A percentile compares a stretch with the other conserved stretches of the same genome.
phyloP scores from a whole-genome alignment of 2,888 invertebrate genomes.

The Labia minor region DNA sequence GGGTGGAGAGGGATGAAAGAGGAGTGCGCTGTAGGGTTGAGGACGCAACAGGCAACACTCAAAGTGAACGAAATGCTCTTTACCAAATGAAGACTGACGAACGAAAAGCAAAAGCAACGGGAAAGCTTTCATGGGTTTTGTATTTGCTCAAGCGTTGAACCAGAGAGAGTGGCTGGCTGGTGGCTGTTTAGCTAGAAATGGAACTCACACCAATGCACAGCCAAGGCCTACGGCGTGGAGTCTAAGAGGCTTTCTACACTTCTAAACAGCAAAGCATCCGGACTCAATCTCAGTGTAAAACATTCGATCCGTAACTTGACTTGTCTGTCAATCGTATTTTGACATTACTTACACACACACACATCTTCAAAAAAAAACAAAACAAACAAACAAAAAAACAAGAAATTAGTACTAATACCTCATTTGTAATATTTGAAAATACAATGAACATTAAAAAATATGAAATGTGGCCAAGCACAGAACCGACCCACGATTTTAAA shows the following conservation, averaged over 20 bases:
- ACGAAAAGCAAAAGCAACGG: constrained; percentile 4
- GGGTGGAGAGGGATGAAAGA: background rate
- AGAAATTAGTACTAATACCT: too few relatives aligned
- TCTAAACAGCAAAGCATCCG: background rate
- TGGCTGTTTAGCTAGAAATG: background rate
- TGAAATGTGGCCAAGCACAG: too few relatives aligned
- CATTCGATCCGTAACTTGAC: background rate
- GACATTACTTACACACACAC: too few relatives aligned
- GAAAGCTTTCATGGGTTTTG: constrained; percentile 3
- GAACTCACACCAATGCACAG: background rate
- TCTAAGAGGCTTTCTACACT: background rate
- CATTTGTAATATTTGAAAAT: too few relatives aligned
- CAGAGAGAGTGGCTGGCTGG: background rate
- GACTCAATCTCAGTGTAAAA: background rate
- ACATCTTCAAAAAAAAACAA: too few relatives aligned
- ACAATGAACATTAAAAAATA: too few relatives aligned
- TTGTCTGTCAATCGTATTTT: too few relatives aligned
- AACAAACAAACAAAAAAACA: too few relatives aligned
- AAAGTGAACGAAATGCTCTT: constrained; percentile 13
- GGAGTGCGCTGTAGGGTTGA: background rate
- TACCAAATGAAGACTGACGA: constrained; percentile 13
- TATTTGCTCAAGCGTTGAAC: constrained; percentile 4
- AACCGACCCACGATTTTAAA: too few relatives aligned
- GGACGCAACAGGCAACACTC: background rate
- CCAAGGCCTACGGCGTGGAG: background rate